Evolutionary conservation across 1,140 invertebrate species (phyloP), one percentile per base, ranked within the genome.

Genomic region (Cydia pomonella): DNA sequence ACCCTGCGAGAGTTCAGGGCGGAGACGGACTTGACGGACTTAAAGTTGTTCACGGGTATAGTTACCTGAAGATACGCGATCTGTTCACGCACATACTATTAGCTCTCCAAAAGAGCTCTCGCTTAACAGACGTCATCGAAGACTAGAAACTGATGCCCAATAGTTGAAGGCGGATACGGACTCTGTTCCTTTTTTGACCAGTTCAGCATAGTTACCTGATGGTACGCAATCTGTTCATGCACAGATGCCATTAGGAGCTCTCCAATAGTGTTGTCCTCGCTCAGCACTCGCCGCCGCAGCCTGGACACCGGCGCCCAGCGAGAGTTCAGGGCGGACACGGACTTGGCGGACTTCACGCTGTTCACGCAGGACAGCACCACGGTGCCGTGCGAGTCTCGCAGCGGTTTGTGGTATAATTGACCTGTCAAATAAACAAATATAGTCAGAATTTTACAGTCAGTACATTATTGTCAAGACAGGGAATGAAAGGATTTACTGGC

Each of bases 201-300:
- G 41, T 16, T 44, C 41, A 13, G 41, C 41, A 44, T 44, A 16
- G 3, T 44, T 23, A 92, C 96, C 94, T 98, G 97, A 85, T 98
- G 96, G 89, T 98, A 99, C 33, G 96, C 95, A 75, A 99, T 97
- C 94, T 99, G 98, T 73, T 99, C 97, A 80, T 97, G 96, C 74
- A 98, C 96, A 18, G 96, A 97, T 44, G 95, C 95, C 95, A 98
- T 96, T 18, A 98, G 94, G 80, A 97, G 94, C 79, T 98, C 97
- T 0, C 95, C 95, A 33, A 97, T 96, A 73, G 95, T 96, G 80
- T 96, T 96, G 79, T 97, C 96, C 77, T 97, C 93, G 44, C 93
- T 94, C n/a, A 94, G 91, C 10, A 94, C 89, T 69, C 95, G 93
- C 23, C 95, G 94, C 5, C 93, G 93, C 1, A 98, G 92, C 91